A percentile compares a stretch with the other conserved stretches of the same genome.
Evolutionary conservation across 1,140 invertebrate genomes (phyloP).

Genomic region (Eriocheir sinensis): DNA sequence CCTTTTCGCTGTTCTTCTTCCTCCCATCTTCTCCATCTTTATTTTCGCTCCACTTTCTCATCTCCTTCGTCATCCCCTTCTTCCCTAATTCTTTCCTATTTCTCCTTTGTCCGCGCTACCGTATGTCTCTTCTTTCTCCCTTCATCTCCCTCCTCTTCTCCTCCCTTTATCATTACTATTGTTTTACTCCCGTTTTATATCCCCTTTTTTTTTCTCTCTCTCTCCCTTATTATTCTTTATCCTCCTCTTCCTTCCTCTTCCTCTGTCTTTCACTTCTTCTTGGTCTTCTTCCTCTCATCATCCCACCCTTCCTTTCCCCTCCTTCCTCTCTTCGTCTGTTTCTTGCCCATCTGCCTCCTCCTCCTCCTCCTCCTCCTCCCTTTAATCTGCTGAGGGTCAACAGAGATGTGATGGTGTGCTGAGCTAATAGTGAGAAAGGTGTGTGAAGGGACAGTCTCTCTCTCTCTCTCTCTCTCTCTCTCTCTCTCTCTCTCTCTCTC

Average conservation of each 20-base stretch:
- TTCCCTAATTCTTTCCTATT: no score
- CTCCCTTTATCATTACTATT: not conserved
- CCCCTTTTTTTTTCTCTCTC: not conserved
- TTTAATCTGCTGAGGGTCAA: no score
- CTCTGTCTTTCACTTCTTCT: not conserved
- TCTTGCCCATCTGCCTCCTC: not conserved
- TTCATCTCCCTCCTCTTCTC: not conserved
- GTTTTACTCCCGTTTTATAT: not conserved
- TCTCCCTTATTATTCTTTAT: not conserved
- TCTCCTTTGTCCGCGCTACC: no score
- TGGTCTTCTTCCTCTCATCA: not conserved
- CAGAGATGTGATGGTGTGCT: no score
- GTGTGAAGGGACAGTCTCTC: no score
- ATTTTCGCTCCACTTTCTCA: no score
- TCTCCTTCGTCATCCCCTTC: no score
- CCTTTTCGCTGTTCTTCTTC: no score
- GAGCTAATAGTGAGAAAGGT: no score
- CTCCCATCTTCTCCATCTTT: no score
- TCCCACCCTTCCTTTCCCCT: not conserved
- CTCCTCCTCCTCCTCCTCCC: conserved; percentile 10
- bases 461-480: conserved; percentile 35
- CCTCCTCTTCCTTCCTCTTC: not conserved
- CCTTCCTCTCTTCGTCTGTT: not conserved
- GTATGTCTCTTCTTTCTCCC: no score
- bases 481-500: not conserved